Evolutionary conservation across 1,140 invertebrate species (phyloP).

Genomic region (Drosophila dunni): DNA sequence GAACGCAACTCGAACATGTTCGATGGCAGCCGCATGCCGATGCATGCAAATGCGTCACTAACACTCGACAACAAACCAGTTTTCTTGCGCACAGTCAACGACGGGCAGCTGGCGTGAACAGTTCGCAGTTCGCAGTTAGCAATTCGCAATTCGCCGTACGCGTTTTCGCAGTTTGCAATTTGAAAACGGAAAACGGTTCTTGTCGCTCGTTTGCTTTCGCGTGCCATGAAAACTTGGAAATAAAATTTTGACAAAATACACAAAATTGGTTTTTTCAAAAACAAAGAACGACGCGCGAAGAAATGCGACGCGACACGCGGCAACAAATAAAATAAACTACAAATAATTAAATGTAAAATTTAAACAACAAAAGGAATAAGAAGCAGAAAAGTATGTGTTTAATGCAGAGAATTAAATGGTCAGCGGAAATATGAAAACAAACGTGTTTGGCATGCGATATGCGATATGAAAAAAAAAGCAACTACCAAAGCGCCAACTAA

Average conservation of each 20-base stretch:
- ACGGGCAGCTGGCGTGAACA: slow-evolving; percentile 68
- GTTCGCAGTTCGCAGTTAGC: slow-evolving; percentile 39
- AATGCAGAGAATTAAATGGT: slow-evolving; percentile 64
- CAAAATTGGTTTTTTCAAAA: slow-evolving; percentile 76
- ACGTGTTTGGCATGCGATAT: slow-evolving; percentile 69
- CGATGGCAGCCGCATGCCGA: slow-evolving; percentile 40
- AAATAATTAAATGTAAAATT: slow-evolving; percentile 35
- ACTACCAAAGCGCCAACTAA: slow-evolving; percentile 54
- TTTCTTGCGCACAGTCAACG: slow-evolving; percentile 53
- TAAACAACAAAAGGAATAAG: neutral
- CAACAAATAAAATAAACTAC: slow-evolving; percentile 38
- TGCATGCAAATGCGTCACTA: slow-evolving; percentile 22
- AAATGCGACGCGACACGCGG: slow-evolving; percentile 71
- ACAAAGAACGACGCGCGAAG: slow-evolving; percentile 50
- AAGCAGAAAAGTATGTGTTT: slow-evolving; percentile 54
- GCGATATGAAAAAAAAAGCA: slow-evolving; percentile 39
- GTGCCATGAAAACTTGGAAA: slow-evolving; percentile 62
- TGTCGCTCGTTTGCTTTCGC: slow-evolving; percentile 72
- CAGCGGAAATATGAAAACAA: slow-evolving; percentile 77
- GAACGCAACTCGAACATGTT: slow-evolving; percentile 53
- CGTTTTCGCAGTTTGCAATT: slow-evolving; percentile 13
- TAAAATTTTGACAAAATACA: slow-evolving; percentile 65
- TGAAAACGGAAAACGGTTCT: slow-evolving; percentile 38
- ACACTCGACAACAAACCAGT: slow-evolving; percentile 42
- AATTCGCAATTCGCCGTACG: slow-evolving; percentile 36